Evolutionary conservation across 2,797 vertebrate species (phyloP).

Genomic region (Lacerta agilis): DNA sequence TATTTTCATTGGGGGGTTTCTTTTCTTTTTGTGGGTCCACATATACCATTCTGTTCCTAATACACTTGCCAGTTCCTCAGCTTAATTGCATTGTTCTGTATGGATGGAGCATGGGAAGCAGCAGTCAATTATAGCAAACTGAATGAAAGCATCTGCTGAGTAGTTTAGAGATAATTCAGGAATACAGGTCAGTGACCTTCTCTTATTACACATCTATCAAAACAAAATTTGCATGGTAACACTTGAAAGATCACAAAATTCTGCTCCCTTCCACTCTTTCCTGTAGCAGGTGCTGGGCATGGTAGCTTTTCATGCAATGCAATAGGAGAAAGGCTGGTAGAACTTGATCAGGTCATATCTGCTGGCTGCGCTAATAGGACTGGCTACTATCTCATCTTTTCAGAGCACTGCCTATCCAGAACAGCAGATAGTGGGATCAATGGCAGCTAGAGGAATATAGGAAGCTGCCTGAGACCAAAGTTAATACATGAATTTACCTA

Average conservation of each 20-base stretch:
- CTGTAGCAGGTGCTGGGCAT: neutral
- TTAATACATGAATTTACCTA: too few species aligned
- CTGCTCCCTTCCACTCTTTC: neutral
- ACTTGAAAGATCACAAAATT: neutral
- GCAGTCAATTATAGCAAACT: conserved; percentile 5
- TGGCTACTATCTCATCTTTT: too few species aligned
- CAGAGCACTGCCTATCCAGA: too few species aligned
- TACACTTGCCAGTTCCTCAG: accelerated
- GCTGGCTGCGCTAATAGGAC: neutral
- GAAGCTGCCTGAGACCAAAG: too few species aligned
- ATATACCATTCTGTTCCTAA: neutral
- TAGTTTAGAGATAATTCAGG: conserved; percentile 21
- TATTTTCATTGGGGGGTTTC: conserved; percentile 24
- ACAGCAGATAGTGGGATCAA: too few species aligned
- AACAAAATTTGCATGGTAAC: conserved; percentile 44
- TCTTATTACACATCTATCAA: conserved; percentile 39
- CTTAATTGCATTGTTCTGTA: conserved; percentile 32
- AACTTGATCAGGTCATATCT: neutral
- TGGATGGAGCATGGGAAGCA: conserved; percentile 7
- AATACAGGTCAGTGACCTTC: conserved; percentile 7
- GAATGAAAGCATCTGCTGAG: conserved; percentile 14
- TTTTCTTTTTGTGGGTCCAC: conserved; percentile 20
- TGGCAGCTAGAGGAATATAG: too few species aligned
- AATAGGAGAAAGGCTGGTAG: neutral
- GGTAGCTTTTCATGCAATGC: neutral